A percentile compares a stretch with the other conserved stretches of the same genome.
These are phyloP conservation scores for Catalaphyllia jardinei DNA, from an alignment of 64 coral and sea anemone genomes.

Conservation along the genomic window DNA sequence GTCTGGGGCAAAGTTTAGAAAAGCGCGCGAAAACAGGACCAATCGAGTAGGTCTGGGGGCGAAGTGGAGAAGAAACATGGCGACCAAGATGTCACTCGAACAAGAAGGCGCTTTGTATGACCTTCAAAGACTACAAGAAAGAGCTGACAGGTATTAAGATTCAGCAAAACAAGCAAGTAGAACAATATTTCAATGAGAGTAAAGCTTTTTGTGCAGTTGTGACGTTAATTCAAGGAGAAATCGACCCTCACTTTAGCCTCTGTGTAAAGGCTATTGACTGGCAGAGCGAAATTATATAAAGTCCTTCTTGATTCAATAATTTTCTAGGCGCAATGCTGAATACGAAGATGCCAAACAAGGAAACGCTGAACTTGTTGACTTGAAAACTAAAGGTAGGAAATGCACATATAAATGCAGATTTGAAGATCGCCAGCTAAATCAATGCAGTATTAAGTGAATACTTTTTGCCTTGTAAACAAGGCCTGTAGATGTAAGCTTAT, in stretches of 20 bases:
- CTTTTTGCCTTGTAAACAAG: no score
- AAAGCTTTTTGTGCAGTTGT: neutral
- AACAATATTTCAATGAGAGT: neutral
- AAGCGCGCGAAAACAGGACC: no score
- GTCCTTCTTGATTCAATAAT: neutral
- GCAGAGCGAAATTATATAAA: neutral
- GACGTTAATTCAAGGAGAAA: no score
- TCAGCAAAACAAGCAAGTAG: neutral
- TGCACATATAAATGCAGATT: neutral
- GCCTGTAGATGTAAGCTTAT: neutral
- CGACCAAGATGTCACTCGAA: no score
- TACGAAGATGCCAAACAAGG: neutral
- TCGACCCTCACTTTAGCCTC: no score
- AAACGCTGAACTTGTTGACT: neutral
- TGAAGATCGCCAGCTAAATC: no score
- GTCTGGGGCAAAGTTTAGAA: no score
- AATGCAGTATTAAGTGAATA: no score
- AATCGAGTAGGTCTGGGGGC: no score
- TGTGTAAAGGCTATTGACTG: no score
- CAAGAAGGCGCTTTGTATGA: slow-evolving; percentile 9
- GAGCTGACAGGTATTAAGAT: neutral
- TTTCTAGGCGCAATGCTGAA: neutral
- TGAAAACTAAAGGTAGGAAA: slow-evolving; percentile 1
- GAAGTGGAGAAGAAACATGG: no score
- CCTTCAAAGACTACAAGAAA: slow-evolving; percentile 23